Evolutionary conservation across 2,113 vertebrate genomes (phyloP), one percentile per base, ranked within the genome.

Genomic region (cat (Felis catus)): DNA sequence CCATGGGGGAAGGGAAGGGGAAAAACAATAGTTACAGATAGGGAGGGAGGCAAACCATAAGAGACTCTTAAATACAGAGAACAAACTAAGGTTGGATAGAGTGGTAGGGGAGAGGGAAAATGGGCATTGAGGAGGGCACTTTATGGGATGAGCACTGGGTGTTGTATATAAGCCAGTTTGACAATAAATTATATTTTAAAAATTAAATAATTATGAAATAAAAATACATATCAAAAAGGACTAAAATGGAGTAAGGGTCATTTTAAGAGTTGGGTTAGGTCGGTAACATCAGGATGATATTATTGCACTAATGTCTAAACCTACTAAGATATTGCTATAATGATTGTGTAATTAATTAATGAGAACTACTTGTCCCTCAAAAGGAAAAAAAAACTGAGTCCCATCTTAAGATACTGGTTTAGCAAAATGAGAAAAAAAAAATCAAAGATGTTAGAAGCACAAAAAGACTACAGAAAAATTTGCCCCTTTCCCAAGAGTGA

Each of bases 311-410:
- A 86, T 74, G 27, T 66, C 61, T 83, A 95, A 58, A 39, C 48
- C n/a, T 81, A 65, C 29, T 45, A 84, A 91, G 80, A 65, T 81
- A 7, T 31, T 71, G 23, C 65, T 82, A 36, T 48, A 92, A 91
- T 86, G 58, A 41, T 36, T 96, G 8, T 51, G 10, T 9, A 89
- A 84, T 84, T 84, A 93, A 91, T 79, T 94, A 89, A 89, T 80
- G 27, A 94, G 41, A 94, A 89, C 14, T 29, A 41, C 25, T 65
- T 85, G 25, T 89, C 36, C 21, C 41, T 92, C 58, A 89, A 92
- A 92, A 68, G 18, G 88, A 61, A 88, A 95, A 83, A 19, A 87
- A 53, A 61, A 51, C 29, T 76, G 3, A 39, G 65, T 84, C 93
- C 16, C 25, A 87, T 65, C 76, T 88, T 61, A 91, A 95, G 74